Evolutionary conservation across 2,888 invertebrate species (phyloP), one percentile per base, ranked within the genome.

Genomic region (Nymphalis c-album): DNA sequence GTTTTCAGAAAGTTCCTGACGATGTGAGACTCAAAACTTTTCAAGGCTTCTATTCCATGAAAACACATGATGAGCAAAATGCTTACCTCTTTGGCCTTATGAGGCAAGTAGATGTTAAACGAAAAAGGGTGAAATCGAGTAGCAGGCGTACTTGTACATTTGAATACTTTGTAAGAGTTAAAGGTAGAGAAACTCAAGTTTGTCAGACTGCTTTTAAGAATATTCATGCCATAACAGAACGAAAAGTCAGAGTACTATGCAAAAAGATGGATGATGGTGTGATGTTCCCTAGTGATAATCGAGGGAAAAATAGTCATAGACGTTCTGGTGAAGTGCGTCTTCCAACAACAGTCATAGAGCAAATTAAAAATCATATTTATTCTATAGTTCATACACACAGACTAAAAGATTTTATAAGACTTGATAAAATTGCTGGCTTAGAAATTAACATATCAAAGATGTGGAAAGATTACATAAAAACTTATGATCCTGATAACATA

Each of bases 251-350:
- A 79, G 93, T 93, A 1, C 82, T 93, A 1, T 93, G 93, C 75
- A 93, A 93, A 76, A 93, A 93, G 80, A 92, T 93, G 92, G 93
- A 93, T 80, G 93, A 93, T 80, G 93, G 93, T 62, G 88, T 93
- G 0, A 92, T 93, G 90, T 93, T 93, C 75, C 93, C 93, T 7
- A 90, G 93, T 80, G 93, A 93, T 73, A 93, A 93, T 71, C 82
- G 93, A 69, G 93, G 93, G 0, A 93, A 91, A 77, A 93, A 93
- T 75, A 92, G 93, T 73, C 93, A 93, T 67, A 85, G 92, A 16
- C 85, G 93, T 26, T 88, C 91, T 62, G 93, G 93, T 46, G 92
- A 93, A 74, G 91, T 93, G 10, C 84, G 93, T n/a, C 80, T 93
- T 50, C 90, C 93, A 22, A 79, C 85, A 59, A 91, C 91, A 67